Conservation (phyloP, 1,140 invertebrate species). For the Bombus waltoni region DNA sequence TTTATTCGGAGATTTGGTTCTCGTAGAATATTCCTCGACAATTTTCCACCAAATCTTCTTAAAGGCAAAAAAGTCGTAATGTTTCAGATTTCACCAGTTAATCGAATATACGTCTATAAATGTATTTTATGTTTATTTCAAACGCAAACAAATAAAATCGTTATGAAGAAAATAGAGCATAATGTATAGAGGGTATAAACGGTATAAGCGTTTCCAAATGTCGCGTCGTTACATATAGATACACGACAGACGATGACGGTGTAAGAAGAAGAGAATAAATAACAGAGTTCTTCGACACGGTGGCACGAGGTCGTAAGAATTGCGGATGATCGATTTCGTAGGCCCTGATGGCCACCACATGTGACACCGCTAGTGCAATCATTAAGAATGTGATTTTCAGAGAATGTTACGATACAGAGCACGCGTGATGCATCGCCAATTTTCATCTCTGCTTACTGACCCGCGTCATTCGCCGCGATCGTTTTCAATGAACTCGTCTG, state of each 20-base stretch:
- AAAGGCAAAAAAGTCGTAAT: too few relatives aligned
- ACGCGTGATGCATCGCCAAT: slow-evolving; percentile 19
- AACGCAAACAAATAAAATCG: background rate
- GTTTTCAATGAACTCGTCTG: slow-evolving; percentile 28
- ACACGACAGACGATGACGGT: background rate
- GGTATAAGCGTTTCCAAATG: background rate
- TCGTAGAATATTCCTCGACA: background rate
- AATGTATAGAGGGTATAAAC: background rate
- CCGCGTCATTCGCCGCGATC: background rate
- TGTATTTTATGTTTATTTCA: too few relatives aligned
- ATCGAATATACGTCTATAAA: too few relatives aligned
- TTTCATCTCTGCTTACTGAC: slow-evolving; percentile 28
- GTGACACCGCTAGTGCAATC: slow-evolving; percentile 28
- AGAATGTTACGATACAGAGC: background rate
- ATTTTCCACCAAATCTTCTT: background rate
- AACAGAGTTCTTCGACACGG: background rate
- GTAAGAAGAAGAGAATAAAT: background rate
- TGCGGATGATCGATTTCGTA: slow-evolving; percentile 17
- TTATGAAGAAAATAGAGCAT: background rate
- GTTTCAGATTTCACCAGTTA: too few relatives aligned
- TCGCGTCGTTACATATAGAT: too few relatives aligned
- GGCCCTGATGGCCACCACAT: background rate
- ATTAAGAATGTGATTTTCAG: slow-evolving; percentile 44
- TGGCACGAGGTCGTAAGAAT: background rate
- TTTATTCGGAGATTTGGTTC: background rate